These are phyloP conservation scores for Oligia fasciuncula DNA, from an alignment of 2,888 invertebrate species.

Conservation along the genomic window DNA sequence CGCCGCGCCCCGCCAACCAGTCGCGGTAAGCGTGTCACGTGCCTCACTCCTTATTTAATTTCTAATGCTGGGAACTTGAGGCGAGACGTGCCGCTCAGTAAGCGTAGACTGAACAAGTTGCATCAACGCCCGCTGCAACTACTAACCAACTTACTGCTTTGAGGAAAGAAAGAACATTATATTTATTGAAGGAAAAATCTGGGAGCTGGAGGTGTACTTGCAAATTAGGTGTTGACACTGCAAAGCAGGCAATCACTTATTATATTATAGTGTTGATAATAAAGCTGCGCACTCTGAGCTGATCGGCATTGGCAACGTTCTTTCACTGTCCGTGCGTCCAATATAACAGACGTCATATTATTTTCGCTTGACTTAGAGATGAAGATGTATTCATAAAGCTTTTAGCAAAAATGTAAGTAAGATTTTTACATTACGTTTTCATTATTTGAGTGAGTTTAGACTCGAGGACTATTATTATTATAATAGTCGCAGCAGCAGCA, in stretches of 20 bases:
- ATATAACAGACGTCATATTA: background rate
- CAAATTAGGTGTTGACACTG: background rate
- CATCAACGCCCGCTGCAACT: background rate
- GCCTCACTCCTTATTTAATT: constrained; percentile 59
- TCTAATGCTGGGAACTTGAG: constrained; percentile 45
- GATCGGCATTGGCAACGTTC: background rate
- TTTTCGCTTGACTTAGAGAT: background rate
- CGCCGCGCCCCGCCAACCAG: background rate
- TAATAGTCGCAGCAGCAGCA: too few relatives aligned
- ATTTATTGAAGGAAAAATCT: background rate
- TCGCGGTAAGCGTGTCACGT: constrained; percentile 49
- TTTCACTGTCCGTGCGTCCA: background rate
- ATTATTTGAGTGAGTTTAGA: background rate
- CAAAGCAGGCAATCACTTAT: too few relatives aligned
- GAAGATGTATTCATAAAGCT: background rate
- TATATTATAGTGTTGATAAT: background rate
- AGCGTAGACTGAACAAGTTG: constrained; percentile 18
- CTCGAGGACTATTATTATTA: background rate
- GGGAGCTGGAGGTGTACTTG: too few relatives aligned
- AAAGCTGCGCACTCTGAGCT: background rate
- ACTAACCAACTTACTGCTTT: constrained; percentile 8
- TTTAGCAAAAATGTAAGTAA: background rate
- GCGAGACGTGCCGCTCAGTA: constrained; percentile 42
- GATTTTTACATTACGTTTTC: background rate
- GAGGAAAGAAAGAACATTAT: constrained; percentile 9